Conservation (phyloP, 1,140 invertebrate species). For the Mactra quadrangularis region DNA sequence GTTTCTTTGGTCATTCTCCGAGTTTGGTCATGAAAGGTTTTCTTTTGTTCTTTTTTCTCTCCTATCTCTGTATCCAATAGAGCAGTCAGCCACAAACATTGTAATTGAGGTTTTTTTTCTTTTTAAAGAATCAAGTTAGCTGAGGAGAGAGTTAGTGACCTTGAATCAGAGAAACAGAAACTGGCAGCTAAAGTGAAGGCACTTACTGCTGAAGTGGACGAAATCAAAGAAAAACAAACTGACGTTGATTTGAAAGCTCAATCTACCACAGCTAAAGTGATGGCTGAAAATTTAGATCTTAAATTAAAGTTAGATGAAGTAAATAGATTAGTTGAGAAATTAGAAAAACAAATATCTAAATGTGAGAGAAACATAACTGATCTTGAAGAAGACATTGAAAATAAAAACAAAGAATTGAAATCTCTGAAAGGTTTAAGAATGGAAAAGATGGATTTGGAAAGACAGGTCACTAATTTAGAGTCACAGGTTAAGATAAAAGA, state of each 20-base stretch:
- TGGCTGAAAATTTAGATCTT: conserved; percentile 53
- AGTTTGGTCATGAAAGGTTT: too few relatives aligned
- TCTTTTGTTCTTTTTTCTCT: background rate
- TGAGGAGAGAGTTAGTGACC: conserved; percentile 63
- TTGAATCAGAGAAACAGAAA: conserved; percentile 70
- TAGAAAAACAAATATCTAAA: conserved; percentile 63
- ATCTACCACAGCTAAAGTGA: conserved; percentile 22
- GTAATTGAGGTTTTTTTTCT: background rate
- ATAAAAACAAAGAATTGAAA: conserved; percentile 54
- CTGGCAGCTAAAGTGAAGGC: conserved; percentile 73
- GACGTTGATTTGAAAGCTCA: conserved; percentile 29
- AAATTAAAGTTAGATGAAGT: conserved; percentile 64
- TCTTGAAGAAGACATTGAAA: conserved; percentile 69
- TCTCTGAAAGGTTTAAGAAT: conserved; percentile 64
- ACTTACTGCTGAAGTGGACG: conserved; percentile 78
- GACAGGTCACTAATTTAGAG: conserved; percentile 47
- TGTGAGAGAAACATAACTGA: conserved; percentile 83
- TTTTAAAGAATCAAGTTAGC: conserved; percentile 72
- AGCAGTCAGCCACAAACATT: background rate
- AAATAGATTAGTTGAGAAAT: conserved; percentile 60
- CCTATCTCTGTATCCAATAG: too few relatives aligned
- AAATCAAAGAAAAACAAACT: conserved; percentile 46
- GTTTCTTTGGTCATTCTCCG: too few relatives aligned
- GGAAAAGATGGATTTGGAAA: conserved; percentile 66
- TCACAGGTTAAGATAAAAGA: conserved; percentile 58